Conservation (phyloP, 2,888 invertebrate species). For the Spisula solida region DNA sequence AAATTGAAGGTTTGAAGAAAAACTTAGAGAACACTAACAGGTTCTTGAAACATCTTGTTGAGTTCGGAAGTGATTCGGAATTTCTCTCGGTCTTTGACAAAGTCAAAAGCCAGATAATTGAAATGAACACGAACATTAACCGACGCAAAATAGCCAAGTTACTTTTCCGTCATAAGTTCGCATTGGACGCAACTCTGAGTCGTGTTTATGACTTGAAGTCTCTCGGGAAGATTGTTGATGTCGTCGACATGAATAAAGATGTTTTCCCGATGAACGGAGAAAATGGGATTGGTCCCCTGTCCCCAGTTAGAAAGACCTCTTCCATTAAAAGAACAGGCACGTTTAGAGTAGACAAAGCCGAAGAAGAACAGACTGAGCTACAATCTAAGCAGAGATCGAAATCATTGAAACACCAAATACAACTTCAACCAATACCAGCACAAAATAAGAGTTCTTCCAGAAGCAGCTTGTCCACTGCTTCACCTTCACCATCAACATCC, state of each 20-base stretch:
- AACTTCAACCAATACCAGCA: constrained; percentile 38
- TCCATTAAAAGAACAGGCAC: constrained; percentile 76
- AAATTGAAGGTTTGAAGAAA: constrained; percentile 75
- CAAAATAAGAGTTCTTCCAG: constrained; percentile 55
- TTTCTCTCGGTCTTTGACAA: constrained; percentile 76
- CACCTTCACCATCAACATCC: constrained; percentile 74
- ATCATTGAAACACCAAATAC: constrained; percentile 43
- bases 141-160: constrained; percentile 74
- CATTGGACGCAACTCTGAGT: constrained; percentile 68
- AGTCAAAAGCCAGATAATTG: constrained; percentile 74
- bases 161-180: constrained; percentile 72
- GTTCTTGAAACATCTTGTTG: constrained; percentile 72
- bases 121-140: constrained; percentile 74
- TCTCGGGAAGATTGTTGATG: constrained; percentile 75
- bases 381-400: constrained; percentile 38
- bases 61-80: constrained; percentile 78
- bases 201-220: constrained; percentile 70
- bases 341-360: constrained; percentile 74
- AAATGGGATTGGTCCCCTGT: constrained; percentile 62
- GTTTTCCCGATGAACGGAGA: constrained; percentile 72
- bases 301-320: constrained; percentile 58
- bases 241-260: constrained; percentile 75
- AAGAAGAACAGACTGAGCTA: constrained; percentile 22
- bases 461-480: constrained; percentile 65
- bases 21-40: constrained; percentile 74